A percentile compares a stretch with the other conserved stretches of the same genome.
phyloP scores from a whole-genome alignment of 2,113 vertebrate genomes.

The Promerops cafer region DNA sequence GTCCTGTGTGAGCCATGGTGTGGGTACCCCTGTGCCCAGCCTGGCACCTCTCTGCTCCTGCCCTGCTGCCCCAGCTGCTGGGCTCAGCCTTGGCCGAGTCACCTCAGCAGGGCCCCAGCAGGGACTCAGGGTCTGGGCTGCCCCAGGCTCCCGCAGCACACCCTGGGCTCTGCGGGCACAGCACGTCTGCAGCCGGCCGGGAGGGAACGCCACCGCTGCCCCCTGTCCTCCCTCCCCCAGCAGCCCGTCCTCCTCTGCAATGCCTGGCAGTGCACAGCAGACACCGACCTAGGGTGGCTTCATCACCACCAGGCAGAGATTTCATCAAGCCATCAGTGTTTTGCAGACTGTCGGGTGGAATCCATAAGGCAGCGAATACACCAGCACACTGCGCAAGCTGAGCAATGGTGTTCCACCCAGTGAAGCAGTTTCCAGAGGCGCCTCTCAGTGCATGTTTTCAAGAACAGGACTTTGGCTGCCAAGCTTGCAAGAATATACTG shows the following conservation, averaged over 20 bases:
- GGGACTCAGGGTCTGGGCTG: not conserved
- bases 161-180: fast-evolving
- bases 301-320: not conserved
- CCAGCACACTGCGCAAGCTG: not conserved
- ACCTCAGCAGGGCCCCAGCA: fast-evolving
- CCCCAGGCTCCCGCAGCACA: not conserved
- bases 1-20: fast-evolving
- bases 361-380: fast-evolving
- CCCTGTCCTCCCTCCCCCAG: fast-evolving
- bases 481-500: not conserved
- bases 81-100: not conserved
- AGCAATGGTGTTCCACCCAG: not conserved
- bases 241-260: not conserved
- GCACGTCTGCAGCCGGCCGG: fast-evolving
- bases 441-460: not conserved
- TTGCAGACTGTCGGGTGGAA: not conserved
- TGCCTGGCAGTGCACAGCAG: not conserved
- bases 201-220: not conserved
- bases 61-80: not conserved
- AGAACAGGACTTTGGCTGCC: not conserved
- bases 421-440: not conserved
- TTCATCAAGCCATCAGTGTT: not conserved
- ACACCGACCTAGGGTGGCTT: not conserved
- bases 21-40: not conserved
- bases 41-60: not conserved